Percentiles rank a stretch among this genome's conserved stretches.
These are phyloP conservation scores for Cololabis saira DNA, from an alignment of 2,113 vertebrate species.

Conservation along the genomic window DNA sequence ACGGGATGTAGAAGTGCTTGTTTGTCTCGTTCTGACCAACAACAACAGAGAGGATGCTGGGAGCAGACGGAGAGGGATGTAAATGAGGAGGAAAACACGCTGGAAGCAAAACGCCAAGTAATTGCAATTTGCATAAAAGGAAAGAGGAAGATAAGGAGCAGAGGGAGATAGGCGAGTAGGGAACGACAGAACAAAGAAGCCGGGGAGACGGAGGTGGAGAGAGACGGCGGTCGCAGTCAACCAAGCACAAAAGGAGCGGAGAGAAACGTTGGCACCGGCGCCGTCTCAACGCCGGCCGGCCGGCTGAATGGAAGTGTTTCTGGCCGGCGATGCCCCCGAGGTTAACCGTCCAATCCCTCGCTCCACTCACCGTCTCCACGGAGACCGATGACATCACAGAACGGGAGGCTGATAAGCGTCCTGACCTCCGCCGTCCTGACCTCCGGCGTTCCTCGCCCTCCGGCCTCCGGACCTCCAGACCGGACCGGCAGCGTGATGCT, in stretches of 20 bases:
- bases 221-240: slow-evolving; percentile 30
- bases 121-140: slow-evolving; percentile 21
- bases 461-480: too few species aligned
- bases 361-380: slow-evolving; percentile 53
- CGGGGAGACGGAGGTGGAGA: neutral
- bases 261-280: slow-evolving; percentile 51
- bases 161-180: neutral
- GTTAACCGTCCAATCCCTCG: slow-evolving; percentile 71
- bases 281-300: slow-evolving; percentile 3
- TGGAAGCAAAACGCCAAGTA: slow-evolving; percentile 7
- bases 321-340: slow-evolving; percentile 41
- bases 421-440: slow-evolving; percentile 4
- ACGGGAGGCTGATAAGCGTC: slow-evolving; percentile 19
- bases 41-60: neutral
- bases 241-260: slow-evolving; percentile 36
- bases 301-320: slow-evolving; percentile 39
- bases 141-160: slow-evolving; percentile 15
- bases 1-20: neutral
- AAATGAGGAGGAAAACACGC: slow-evolving; percentile 4
- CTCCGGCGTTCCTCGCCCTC: neutral
- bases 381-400: slow-evolving; percentile 48
- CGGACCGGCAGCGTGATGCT: too few species aligned
- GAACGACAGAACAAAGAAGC: neutral
- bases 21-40: too few species aligned
- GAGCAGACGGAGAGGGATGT: neutral